Evolutionary conservation across 2,113 vertebrate genomes (phyloP).

Genomic region (Phalacrocorax pelagicus): DNA sequence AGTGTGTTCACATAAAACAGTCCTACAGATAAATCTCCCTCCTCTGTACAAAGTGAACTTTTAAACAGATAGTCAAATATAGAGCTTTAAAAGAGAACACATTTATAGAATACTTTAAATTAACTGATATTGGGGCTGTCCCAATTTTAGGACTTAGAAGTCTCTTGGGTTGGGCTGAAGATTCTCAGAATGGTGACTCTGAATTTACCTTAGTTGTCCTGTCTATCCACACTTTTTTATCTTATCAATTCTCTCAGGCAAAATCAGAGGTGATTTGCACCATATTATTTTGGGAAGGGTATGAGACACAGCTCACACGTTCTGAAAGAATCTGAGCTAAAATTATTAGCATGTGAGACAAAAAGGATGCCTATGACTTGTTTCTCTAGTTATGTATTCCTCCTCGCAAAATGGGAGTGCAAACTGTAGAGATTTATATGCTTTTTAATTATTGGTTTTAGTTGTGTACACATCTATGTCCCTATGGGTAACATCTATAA

Average conservation of each 20-base stretch:
- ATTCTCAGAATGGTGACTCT: neutral
- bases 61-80: neutral
- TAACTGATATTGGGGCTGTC: neutral
- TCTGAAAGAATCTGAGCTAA: neutral
- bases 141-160: neutral
- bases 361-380: neutral
- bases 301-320: neutral
- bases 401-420: neutral
- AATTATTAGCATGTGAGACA: neutral
- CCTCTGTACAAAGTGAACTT: neutral
- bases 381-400: neutral
- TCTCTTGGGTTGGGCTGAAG: neutral
- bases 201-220: neutral
- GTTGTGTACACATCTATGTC: neutral
- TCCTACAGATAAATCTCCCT: neutral
- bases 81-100: neutral
- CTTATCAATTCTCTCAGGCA: neutral
- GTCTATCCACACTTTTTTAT: neutral
- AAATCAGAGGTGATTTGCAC: neutral
- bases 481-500: neutral
- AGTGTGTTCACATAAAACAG: neutral
- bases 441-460: neutral
- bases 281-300: neutral
- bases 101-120: neutral
- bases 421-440: neutral